Evolutionary conservation across 2,888 invertebrate genomes (phyloP).

Genomic region (Spodoptera littoralis): DNA sequence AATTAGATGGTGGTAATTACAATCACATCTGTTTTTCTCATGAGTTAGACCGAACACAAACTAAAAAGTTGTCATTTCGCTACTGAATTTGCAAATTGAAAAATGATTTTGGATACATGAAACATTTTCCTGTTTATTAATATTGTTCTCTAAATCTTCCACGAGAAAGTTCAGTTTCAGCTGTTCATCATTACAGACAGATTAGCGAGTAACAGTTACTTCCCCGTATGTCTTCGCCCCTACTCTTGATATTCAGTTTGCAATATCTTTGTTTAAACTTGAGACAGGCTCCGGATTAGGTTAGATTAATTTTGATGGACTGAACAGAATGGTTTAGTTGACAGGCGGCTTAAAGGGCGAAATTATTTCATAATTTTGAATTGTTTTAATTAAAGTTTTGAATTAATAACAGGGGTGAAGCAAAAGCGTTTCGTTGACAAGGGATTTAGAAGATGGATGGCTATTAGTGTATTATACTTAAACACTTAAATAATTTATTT

Average conservation of each 20-base stretch:
- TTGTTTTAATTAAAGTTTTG: conserved; percentile 84
- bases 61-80: too few relatives aligned
- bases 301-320: conserved; percentile 88
- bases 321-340: conserved; percentile 84
- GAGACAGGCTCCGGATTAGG: conserved; percentile 82
- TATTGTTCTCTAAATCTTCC: too few relatives aligned
- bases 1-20: conserved; percentile 12
- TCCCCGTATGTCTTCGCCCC: conserved; percentile 34
- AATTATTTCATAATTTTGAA: conserved; percentile 82
- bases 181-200: background rate
- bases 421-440: conserved; percentile 68
- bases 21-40: background rate
- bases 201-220: conserved; percentile 5
- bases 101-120: too few relatives aligned
- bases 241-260: conserved; percentile 80
- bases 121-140: too few relatives aligned
- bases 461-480: conserved; percentile 54
- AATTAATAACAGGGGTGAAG: conserved; percentile 73
- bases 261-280: conserved; percentile 86
- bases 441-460: conserved; percentile 70
- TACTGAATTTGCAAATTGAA: too few relatives aligned
- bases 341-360: conserved; percentile 80
- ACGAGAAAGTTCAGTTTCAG: background rate
- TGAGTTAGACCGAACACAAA: too few relatives aligned
- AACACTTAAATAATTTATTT: conserved; percentile 54